Base-by-base conservation (phyloP, 64 coral and sea anemone genomes). In the Montipora foliosa region DNA sequence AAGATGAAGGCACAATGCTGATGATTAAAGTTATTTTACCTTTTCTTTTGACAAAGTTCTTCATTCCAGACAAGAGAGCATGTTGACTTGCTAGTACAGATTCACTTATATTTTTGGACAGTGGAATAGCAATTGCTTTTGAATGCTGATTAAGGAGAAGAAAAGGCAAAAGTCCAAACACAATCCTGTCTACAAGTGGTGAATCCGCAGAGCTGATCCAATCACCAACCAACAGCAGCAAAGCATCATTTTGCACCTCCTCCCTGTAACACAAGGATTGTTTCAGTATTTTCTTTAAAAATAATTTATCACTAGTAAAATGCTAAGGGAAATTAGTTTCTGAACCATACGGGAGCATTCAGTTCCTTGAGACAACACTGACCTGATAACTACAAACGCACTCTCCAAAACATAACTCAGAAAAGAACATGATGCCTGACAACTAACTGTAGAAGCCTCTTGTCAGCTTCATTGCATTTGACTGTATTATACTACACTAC, bases 51-150 rank as follows among this genome's bases (percentile, higher is more conserved):
- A 95, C 64, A 48, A 94, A 94, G 6, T 62, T 44, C 66, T 89
- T 94, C 67, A 97, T 78, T 29, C 82, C 93, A 14, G 64, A 81
- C 46, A 97, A 51, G 59, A 97, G 76, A 29, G 58, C 57, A 94
- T 97, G 95, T 16, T 19, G 46, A 67, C 48, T 20, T 19, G 94
- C 45, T 20, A 97, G 58, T 5, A 51, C 79, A 6, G 95, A 89
- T 55, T 29, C n/a, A 67, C 92, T 75, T 12, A 97, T 75, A 29
- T 5, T 89, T 12, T 46, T 12, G 13, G 89, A 78, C 49, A 97
- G 44, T 5, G 24, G 29, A 59, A 97, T 61, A 44, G 60, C 84
- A 76, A 82, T 64, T 83, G 82, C 52, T n/a, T 88, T 80, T 46
- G 89, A 91, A 76, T 29, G 53, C 46, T 70, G 76, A 49, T 81